Evolutionary conservation across 1,140 invertebrate genomes (phyloP).

Genomic region (Diabrotica undecimpunctata): DNA sequence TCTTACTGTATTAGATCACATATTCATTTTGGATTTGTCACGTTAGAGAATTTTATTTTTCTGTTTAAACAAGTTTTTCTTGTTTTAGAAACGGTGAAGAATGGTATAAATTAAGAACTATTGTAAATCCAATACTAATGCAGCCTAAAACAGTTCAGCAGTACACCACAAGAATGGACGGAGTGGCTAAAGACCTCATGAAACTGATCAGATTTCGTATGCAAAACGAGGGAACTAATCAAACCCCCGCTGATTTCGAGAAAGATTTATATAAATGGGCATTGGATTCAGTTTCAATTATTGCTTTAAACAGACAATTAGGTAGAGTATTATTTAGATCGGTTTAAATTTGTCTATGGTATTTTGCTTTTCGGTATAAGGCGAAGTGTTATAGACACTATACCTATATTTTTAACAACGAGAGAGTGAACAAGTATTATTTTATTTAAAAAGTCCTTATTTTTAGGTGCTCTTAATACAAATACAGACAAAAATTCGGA

Average conservation of each 20-base stretch:
- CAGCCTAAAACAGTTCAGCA: slow-evolving; percentile 50
- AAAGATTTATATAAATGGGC: slow-evolving; percentile 65
- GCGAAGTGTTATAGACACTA: too few species aligned
- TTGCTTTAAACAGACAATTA: slow-evolving; percentile 65
- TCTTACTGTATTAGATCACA: too few species aligned
- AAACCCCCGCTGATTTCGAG: slow-evolving; percentile 55
- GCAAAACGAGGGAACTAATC: slow-evolving; percentile 46
- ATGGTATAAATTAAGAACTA: slow-evolving; percentile 53
- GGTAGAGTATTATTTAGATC: slow-evolving; percentile 39
- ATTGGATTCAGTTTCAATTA: slow-evolving; percentile 63
- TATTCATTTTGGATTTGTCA: too few species aligned
- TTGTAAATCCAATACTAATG: slow-evolving; percentile 56
- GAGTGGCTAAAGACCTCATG: slow-evolving; percentile 50
- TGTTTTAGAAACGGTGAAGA: slow-evolving; percentile 51
- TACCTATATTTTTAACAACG: too few species aligned
- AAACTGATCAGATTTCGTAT: slow-evolving; percentile 54
- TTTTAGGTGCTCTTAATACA: slow-evolving; percentile 5
- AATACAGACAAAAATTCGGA: slow-evolving; percentile 24
- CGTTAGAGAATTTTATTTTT: too few species aligned
- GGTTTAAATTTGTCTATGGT: too few species aligned
- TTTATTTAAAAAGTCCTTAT: too few species aligned
- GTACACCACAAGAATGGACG: slow-evolving; percentile 50
- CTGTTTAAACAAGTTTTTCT: background rate
- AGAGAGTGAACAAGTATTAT: too few species aligned
- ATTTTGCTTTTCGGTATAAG: too few species aligned